A percentile compares a stretch with the other conserved stretches of the same genome.
These are phyloP conservation scores for Geothlypis trichas DNA, from an alignment of 2,113 vertebrate species.

Conservation along the genomic window DNA sequence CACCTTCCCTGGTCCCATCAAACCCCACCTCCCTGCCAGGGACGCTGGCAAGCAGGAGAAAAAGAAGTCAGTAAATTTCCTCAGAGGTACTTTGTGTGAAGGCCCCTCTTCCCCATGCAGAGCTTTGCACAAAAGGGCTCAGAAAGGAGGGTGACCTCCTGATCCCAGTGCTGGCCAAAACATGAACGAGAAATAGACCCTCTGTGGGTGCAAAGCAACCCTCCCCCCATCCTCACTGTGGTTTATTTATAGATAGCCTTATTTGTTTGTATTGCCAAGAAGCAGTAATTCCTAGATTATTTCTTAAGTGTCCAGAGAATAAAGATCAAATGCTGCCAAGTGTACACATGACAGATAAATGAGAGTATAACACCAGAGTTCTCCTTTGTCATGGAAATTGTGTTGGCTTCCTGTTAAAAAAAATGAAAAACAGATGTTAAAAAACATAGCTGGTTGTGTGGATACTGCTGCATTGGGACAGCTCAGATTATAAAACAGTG, in stretches of 20 bases:
- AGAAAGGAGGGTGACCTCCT: background rate
- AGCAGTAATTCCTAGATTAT: constrained; percentile 62
- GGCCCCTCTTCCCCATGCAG: accelerated
- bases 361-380: constrained; percentile 57
- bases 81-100: background rate
- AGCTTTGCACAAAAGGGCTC: background rate
- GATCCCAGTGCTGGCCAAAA: background rate
- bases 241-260: constrained; percentile 62
- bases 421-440: constrained; percentile 78
- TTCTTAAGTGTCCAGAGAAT: constrained; percentile 36
- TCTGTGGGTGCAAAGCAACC: background rate
- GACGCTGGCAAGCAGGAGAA: accelerated
- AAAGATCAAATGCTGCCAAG: constrained; percentile 62
- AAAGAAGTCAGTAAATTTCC: background rate
- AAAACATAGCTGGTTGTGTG: constrained; percentile 54
- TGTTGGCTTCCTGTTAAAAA: constrained; percentile 72
- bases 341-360: constrained; percentile 50
- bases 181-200: background rate
- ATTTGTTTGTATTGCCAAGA: constrained; percentile 55
- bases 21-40: background rate
- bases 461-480: constrained; percentile 34
- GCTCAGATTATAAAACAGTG: constrained; percentile 52
- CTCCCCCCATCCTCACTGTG: background rate
- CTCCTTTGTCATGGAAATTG: constrained; percentile 72
- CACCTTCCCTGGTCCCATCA: background rate